phyloP scores from a whole-genome alignment of 35 echinoderm and acorn worm species.

The Ophioderma brevispina region DNA sequence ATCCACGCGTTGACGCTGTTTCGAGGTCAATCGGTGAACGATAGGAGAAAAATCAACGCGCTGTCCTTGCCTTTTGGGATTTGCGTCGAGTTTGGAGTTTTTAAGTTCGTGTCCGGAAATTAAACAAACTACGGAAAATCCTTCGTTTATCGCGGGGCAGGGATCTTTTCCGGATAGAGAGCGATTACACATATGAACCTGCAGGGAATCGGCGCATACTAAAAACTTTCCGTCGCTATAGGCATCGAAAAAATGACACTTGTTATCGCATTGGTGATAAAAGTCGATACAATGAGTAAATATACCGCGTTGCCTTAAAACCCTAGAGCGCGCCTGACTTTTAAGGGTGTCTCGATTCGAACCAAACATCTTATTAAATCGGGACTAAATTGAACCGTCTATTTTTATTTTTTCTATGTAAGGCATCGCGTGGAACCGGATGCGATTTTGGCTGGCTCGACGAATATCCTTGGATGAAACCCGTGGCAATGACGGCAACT shows the following conservation, averaged over 20 bases:
- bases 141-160: neutral
- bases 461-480: constrained; percentile 6
- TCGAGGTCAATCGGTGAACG: neutral
- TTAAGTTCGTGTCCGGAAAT: neutral
- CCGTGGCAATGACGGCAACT: neutral
- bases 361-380: neutral
- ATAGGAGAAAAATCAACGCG: too few relatives aligned
- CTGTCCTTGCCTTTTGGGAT: too few relatives aligned
- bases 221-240: neutral
- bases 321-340: neutral
- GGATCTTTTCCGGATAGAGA: neutral
- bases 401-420: neutral
- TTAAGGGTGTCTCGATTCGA: too few relatives aligned
- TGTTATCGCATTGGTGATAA: neutral
- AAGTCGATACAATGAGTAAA: neutral
- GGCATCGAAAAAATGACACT: neutral
- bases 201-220: neutral
- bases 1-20: neutral
- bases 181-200: neutral
- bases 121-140: neutral
- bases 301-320: neutral
- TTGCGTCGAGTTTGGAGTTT: too few relatives aligned
- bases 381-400: neutral
- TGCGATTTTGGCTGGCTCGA: neutral
- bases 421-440: neutral